Conservation (phyloP, 2,888 invertebrate genomes). For the Tinea pellionella region DNA sequence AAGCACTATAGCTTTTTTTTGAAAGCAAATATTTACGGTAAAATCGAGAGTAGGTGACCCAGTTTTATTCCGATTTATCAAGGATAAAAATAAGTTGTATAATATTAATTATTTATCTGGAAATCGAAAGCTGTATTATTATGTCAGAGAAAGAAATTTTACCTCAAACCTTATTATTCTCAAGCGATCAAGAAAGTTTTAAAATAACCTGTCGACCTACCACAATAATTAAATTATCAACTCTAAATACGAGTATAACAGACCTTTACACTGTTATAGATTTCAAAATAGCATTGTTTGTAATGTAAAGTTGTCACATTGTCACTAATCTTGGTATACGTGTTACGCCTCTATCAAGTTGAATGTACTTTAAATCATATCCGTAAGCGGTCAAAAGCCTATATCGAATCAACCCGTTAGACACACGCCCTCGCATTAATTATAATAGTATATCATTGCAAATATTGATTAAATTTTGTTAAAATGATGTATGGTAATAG, state of each 20-base stretch:
- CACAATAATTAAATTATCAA: background rate
- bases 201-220: too few species aligned
- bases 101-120: background rate
- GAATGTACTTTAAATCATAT: background rate
- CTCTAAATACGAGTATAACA: too few species aligned
- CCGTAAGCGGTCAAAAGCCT: background rate
- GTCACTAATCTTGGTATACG: slow-evolving; percentile 4
- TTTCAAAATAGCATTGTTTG: background rate
- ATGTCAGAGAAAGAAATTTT: too few species aligned
- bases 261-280: background rate
- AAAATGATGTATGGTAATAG: slow-evolving; percentile 1
- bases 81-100: background rate
- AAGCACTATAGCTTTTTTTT: slow-evolving; percentile 28
- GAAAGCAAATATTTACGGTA: slow-evolving; percentile 37
- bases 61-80: background rate
- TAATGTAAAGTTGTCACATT: background rate
- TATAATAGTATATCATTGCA: background rate
- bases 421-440: background rate
- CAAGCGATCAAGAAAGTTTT: too few species aligned
- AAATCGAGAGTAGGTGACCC: slow-evolving; percentile 15
- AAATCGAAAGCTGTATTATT: background rate
- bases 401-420: background rate
- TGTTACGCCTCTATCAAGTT: background rate
- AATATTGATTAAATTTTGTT: background rate
- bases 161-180: too few species aligned